Conservation (phyloP, 2,113 vertebrate genomes). For the Lepus americanus region DNA sequence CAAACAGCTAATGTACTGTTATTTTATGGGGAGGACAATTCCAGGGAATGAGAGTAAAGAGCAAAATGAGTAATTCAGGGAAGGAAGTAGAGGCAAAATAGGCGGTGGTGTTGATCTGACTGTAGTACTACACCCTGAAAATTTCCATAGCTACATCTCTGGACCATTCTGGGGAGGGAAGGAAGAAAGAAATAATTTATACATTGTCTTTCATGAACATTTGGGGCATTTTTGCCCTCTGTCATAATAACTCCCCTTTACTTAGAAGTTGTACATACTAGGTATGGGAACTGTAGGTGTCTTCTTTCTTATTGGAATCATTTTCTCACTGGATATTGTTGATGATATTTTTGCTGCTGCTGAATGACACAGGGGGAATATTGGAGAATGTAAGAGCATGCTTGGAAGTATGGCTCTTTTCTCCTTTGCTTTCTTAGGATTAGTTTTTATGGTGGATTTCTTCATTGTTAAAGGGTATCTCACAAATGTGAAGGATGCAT, state of each 20-base stretch:
- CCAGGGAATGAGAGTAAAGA: background rate
- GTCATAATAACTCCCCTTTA: background rate
- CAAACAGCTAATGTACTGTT: background rate
- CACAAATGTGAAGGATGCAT: background rate
- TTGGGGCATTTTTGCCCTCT: background rate
- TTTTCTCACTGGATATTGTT: background rate
- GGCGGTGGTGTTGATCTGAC: background rate
- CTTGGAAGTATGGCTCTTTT: background rate
- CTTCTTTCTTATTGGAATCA: background rate
- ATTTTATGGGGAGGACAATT: background rate
- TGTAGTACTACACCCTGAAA: too few relatives aligned
- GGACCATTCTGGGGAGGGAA: background rate
- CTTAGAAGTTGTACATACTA: background rate
- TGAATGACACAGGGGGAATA: background rate
- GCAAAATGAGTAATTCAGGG: background rate
- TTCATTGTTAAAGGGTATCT: constrained; percentile 21
- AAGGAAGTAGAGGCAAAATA: background rate
- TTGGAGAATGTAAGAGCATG: background rate
- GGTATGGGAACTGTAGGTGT: background rate
- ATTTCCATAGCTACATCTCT: background rate
- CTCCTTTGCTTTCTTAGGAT: constrained; percentile 39
- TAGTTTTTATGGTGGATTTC: background rate
- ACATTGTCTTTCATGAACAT: background rate
- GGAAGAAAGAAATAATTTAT: background rate
- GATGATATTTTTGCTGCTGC: background rate